Percentiles rank a stretch among this genome's conserved stretches.
Conservation (phyloP, 2,113 vertebrate genomes). For the Jacana jacana region DNA sequence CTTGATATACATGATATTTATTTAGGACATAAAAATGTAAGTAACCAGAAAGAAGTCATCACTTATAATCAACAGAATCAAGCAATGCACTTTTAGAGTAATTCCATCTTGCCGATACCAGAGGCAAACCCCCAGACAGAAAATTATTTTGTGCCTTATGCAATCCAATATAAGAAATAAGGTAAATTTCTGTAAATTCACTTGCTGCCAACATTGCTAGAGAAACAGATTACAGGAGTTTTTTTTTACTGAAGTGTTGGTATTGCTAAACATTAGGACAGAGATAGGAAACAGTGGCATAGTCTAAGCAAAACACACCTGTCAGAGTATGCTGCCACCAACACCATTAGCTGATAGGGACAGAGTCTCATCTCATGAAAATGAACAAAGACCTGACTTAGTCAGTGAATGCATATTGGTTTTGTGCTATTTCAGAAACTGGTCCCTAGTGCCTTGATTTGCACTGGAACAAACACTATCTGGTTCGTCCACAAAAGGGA, state of each 20-base stretch:
- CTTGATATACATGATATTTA: background rate
- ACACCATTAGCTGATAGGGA: background rate
- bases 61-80: background rate
- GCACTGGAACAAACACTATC: too few species aligned
- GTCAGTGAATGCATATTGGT: background rate
- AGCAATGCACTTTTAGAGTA: background rate
- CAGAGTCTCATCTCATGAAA: background rate
- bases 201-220: background rate
- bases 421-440: background rate
- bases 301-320: background rate
- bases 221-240: background rate
- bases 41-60: background rate
- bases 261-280: background rate
- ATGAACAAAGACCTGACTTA: background rate
- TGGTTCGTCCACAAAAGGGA: background rate
- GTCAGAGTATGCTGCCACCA: background rate
- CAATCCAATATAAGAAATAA: background rate
- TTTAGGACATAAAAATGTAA: slow-evolving; percentile 2
- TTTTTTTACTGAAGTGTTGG: background rate
- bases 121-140: background rate
- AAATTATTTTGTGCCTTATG: background rate
- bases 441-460: background rate
- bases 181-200: background rate
- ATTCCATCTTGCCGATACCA: background rate
- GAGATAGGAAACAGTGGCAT: background rate